Percentiles rank a stretch among this genome's conserved stretches.
These are phyloP conservation scores for Macaca mulatta DNA, from an alignment of 2,113 vertebrate genomes.

Conservation along the genomic window DNA sequence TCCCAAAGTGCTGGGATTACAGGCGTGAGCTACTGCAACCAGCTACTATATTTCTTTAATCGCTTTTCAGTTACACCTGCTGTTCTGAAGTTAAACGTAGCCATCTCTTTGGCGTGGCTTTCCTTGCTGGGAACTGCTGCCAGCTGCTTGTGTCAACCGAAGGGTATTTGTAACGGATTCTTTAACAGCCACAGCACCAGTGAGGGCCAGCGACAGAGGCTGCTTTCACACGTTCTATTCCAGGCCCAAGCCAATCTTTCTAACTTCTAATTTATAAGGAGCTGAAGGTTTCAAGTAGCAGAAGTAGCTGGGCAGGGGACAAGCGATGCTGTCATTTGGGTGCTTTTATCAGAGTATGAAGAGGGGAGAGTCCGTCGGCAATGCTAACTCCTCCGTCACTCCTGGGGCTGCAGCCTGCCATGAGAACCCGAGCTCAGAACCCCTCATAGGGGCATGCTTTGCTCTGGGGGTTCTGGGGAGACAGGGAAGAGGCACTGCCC, in stretches of 20 bases:
- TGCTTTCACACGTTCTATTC: too few species aligned
- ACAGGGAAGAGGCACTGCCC: neutral
- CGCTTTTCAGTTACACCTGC: neutral
- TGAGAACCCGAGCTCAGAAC: accelerated
- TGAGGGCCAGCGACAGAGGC: accelerated
- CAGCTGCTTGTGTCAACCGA: neutral
- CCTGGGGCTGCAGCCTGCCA: neutral
- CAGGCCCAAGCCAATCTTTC: neutral
- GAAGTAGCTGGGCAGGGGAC: neutral
- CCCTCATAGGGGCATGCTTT: neutral
- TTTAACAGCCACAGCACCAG: neutral
- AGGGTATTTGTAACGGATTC: neutral
- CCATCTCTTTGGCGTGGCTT: neutral
- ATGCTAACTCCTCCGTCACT: accelerated
- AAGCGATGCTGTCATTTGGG: too few species aligned
- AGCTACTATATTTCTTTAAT: neutral
- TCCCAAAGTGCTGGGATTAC: neutral
- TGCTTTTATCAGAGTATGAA: neutral
- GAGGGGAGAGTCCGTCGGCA: too few species aligned
- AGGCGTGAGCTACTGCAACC: too few species aligned
- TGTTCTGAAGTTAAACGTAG: neutral
- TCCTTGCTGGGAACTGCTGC: neutral
- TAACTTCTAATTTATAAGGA: too few species aligned
- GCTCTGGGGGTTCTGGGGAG: too few species aligned
- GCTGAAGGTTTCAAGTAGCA: neutral